These are phyloP conservation scores for Odontocolon sp. DNA, from an alignment of 2,888 invertebrate species.

Conservation along the genomic window DNA sequence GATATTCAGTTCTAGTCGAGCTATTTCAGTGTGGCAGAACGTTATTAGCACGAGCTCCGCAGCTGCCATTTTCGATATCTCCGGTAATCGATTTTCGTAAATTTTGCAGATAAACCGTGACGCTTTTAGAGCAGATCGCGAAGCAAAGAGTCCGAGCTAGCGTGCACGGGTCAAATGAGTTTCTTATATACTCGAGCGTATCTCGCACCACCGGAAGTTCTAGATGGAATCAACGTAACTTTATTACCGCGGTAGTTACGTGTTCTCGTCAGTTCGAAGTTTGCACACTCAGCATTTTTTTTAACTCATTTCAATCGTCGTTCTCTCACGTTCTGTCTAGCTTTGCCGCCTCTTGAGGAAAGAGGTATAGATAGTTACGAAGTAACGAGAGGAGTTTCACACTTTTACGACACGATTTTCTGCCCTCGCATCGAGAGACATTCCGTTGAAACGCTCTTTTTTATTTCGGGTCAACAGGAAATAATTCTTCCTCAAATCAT, in stretches of 20 bases:
- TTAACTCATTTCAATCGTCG: not conserved
- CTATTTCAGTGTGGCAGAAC: not conserved
- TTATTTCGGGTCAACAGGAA: not conserved
- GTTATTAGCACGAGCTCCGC: constrained; percentile 3
- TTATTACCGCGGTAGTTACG: not conserved
- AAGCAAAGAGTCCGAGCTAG: too few relatives aligned
- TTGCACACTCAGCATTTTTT: not conserved
- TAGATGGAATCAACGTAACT: not conserved
- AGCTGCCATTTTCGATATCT: not conserved
- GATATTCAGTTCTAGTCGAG: not conserved
- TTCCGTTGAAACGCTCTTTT: not conserved
- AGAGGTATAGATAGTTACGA: not conserved
- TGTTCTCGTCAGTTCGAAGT: not conserved
- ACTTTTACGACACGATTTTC: not conserved
- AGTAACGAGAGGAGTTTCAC: not conserved
- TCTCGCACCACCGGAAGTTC: not conserved
- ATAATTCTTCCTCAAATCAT: not conserved
- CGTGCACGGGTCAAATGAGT: not conserved
- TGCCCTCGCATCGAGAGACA: not conserved
- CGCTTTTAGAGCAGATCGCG: not conserved
- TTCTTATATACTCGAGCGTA: not conserved
- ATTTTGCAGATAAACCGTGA: not conserved
- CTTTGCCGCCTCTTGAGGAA: not conserved
- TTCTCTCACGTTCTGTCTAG: not conserved
- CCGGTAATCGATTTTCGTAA: not conserved